phyloP scores from a whole-genome alignment of 2,797 vertebrate genomes.

The Champsocephalus gunnari region DNA sequence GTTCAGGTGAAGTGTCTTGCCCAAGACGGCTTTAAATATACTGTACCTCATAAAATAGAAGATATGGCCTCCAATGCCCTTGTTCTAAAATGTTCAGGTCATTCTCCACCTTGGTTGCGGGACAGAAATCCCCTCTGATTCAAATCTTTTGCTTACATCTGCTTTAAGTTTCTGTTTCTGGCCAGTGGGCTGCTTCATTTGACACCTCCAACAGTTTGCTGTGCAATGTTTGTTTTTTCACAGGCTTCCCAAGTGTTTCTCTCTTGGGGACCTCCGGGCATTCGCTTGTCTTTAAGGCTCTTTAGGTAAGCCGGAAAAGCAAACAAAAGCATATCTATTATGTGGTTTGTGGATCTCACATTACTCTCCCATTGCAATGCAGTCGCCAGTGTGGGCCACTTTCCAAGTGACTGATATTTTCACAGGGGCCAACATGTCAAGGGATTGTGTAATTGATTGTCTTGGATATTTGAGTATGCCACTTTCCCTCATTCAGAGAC shows the following conservation, averaged over 20 bases:
- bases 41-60: too few relatives aligned
- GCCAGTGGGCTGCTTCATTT: constrained; percentile 61
- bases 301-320: constrained; percentile 82
- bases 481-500: constrained; percentile 86
- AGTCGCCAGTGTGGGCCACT: constrained; percentile 89
- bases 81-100: constrained; percentile 44
- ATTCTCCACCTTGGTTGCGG: constrained; percentile 52
- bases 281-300: constrained; percentile 78
- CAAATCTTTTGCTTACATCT: constrained; percentile 59
- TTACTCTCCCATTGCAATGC: constrained; percentile 88
- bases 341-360: constrained; percentile 91
- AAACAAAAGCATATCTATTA: constrained; percentile 92
- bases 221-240: constrained; percentile 77
- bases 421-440: constrained; percentile 91
- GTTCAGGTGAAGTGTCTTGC: too few relatives aligned
- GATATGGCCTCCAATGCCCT: too few relatives aligned
- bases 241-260: constrained; percentile 70
- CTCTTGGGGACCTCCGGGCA: constrained; percentile 67
- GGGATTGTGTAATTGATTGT: constrained; percentile 90
- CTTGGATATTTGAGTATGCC: constrained; percentile 88
- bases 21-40: too few relatives aligned
- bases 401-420: constrained; percentile 94
- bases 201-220: constrained; percentile 68
- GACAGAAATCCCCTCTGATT: constrained; percentile 58
- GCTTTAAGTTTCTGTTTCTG: constrained; percentile 61